Conservation (phyloP, 2,888 invertebrate genomes). For the Nephrotoma appendiculata region DNA sequence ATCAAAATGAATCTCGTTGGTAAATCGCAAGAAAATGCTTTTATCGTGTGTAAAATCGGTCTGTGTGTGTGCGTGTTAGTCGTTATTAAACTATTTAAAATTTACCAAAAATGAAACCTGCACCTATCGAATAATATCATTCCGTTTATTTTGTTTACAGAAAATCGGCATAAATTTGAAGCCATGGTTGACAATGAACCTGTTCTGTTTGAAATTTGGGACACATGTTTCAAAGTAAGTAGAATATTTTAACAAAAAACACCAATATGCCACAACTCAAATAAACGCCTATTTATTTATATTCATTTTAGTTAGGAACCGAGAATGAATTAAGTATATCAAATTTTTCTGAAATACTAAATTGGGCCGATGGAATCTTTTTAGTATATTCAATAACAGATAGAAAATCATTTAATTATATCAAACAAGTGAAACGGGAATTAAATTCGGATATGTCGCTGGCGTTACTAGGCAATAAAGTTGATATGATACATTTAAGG, state of each 20-base stretch:
- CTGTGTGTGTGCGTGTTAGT: too few species aligned
- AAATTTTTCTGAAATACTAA: conserved; percentile 49
- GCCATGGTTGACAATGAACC: conserved; percentile 78
- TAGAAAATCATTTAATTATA: conserved; percentile 67
- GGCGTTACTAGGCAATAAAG: conserved; percentile 80
- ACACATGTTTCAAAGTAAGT: conserved; percentile 54
- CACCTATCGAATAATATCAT: not conserved
- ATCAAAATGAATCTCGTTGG: too few species aligned
- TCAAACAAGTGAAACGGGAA: conserved; percentile 55
- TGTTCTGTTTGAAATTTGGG: conserved; percentile 77
- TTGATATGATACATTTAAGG: conserved; percentile 78
- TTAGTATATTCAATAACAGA: conserved; percentile 86
- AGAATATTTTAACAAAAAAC: not conserved
- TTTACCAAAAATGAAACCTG: too few species aligned
- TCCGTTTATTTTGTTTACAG: conserved; percentile 36
- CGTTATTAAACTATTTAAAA: too few species aligned
- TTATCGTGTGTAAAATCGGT: too few species aligned
- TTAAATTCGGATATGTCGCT: conserved; percentile 60
- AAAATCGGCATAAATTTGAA: conserved; percentile 82
- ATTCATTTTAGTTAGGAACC: conserved; percentile 32
- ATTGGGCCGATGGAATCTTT: conserved; percentile 83
- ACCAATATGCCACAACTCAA: not conserved
- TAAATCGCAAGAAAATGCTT: too few species aligned
- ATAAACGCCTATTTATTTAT: conserved; percentile 2
- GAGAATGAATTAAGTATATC: conserved; percentile 53